Evolutionary conservation across 2,888 invertebrate genomes (phyloP), one percentile per base, ranked within the genome.

Genomic region (Andrena haemorrhoa): DNA sequence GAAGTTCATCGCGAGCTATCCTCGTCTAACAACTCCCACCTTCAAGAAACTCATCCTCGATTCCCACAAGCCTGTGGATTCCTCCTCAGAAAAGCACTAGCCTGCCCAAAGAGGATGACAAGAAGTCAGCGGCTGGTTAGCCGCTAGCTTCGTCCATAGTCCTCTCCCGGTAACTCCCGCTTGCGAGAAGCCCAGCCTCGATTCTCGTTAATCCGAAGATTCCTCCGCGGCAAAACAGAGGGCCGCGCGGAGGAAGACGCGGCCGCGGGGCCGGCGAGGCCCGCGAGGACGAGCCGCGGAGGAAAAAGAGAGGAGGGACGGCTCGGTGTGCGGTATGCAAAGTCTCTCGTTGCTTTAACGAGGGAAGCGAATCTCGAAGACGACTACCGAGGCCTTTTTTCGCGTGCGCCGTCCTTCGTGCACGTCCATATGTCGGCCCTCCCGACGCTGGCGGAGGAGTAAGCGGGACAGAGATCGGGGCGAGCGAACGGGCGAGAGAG

Each of bases 361-460:
- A 94, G 93, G 91, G 91, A 91, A 92, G 89, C 93, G 92, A 95
- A 95, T 95, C 94, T 94, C 81, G 86, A 89, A 91, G 90, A 90
- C 89, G 92, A 91, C 89, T 91, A 86, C 86, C 86, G 86, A 84
- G 76, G 68, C 78, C 82, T 90, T 90, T 41, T 90, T 89, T 87
- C 88, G 73, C 85, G 83, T 83, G 79, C 74, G 16, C 47, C 79
- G 75, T 86, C 81, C 85, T 83, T 86, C 87, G 86, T 87, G 70
- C 69, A 79, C 81, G 83, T 85, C 86, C 86, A 81, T 85, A 84
- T 88, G 86, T 81, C 89, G 82, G 56, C 61, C 53, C 68, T 76
- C 63, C 53, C 63, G 64, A 76, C 60, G 79, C 23, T 29, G 74
- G 58, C 58, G 49, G 29, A 68, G 41, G 29, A 60, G 56, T 26